A percentile compares a stretch with the other conserved stretches of the same genome.
These are phyloP conservation scores for Mormyrus iriodes DNA, from an alignment of 2,113 vertebrate genomes.

Conservation along the genomic window DNA sequence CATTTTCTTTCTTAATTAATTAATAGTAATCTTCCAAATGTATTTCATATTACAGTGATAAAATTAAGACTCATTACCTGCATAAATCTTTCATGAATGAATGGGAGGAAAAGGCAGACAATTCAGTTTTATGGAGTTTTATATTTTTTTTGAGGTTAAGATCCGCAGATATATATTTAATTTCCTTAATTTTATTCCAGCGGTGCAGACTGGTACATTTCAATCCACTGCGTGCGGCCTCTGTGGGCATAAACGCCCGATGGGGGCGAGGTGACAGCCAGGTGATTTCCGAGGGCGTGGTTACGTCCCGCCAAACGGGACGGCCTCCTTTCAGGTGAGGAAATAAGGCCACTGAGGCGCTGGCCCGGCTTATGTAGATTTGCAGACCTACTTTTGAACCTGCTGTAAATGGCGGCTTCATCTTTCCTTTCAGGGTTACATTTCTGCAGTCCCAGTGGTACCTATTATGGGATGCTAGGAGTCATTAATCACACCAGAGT, in stretches of 20 bases:
- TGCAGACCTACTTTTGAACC: conserved; percentile 39
- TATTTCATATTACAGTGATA: background rate
- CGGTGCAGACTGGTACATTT: background rate
- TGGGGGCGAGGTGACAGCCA: background rate
- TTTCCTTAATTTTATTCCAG: background rate
- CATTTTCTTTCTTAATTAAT: background rate
- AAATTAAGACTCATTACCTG: background rate
- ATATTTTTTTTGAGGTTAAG: background rate
- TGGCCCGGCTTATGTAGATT: conserved; percentile 1
- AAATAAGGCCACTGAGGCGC: background rate
- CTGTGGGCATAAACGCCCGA: background rate
- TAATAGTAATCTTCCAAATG: background rate
- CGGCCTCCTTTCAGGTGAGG: background rate
- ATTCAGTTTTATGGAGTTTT: background rate
- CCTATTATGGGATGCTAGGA: conserved; percentile 59
- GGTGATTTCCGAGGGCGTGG: background rate
- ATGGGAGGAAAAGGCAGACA: background rate
- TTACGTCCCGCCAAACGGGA: background rate
- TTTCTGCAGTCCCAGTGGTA: conserved; percentile 58
- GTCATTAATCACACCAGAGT: conserved; percentile 65
- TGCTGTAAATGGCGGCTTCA: conserved; percentile 53
- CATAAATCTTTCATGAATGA: background rate
- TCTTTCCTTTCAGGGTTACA: conserved; percentile 54
- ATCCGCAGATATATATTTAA: background rate
- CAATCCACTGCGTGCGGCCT: background rate